phyloP scores from a whole-genome alignment of 2,888 invertebrate genomes.

The Chaetogeoica ovagalla region DNA sequence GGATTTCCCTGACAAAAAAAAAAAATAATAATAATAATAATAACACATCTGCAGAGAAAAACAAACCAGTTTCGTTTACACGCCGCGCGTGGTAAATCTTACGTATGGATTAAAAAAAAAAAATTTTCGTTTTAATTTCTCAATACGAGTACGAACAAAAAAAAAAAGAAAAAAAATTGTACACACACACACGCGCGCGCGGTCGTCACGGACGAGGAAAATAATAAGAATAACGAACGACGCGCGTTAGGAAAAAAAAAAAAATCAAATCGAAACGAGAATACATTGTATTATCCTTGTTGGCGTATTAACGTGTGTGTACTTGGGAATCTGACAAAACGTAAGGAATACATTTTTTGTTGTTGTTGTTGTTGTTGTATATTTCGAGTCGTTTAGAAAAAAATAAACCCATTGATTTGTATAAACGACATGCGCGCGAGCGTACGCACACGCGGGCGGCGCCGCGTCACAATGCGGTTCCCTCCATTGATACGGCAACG shows the following conservation, averaged over 20 bases:
- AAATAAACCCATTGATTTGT: conserved; percentile 49
- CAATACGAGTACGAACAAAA: conserved; percentile 33
- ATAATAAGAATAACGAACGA: not conserved
- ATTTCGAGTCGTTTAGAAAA: conserved; percentile 40
- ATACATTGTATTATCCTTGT: conserved; percentile 8
- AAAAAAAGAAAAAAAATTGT: not conserved
- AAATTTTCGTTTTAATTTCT: conserved; percentile 15
- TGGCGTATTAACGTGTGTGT: not conserved
- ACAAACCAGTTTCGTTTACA: conserved; percentile 32
- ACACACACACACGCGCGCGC: no score
- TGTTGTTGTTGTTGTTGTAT: conserved; percentile 25
- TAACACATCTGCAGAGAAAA: conserved; percentile 2
- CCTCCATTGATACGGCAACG: conserved; percentile 38
- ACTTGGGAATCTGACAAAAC: conserved; percentile 31
- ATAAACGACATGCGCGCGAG: conserved; percentile 36
- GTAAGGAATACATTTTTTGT: conserved; percentile 1
- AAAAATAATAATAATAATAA: no score
- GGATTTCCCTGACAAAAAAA: conserved; percentile 20
- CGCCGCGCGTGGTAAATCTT: not conserved
- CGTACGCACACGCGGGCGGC: not conserved
- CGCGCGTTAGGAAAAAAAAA: no score
- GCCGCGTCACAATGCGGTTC: conserved; percentile 29
- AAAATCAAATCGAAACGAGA: conserved; percentile 29
- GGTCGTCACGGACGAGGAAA: conserved; percentile 46
- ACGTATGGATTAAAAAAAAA: not conserved